Evolutionary conservation across 2,797 vertebrate species (phyloP).

Genomic region (Hydrocynus forskahlii): DNA sequence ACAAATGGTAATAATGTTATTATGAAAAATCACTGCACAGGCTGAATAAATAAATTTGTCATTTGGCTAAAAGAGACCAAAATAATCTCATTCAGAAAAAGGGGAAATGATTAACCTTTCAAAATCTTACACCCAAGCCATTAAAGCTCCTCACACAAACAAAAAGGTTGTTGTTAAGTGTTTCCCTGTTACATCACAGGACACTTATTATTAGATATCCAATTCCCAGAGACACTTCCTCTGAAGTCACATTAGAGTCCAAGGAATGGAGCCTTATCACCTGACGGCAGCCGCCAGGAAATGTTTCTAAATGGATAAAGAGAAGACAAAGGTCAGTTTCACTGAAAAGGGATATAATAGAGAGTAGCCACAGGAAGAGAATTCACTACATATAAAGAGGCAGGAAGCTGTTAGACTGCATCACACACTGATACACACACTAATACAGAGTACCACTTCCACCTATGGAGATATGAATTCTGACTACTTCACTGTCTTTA

Average conservation of each 20-base stretch:
- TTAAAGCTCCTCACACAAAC: constrained; percentile 1
- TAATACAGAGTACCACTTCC: not conserved
- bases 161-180: not conserved
- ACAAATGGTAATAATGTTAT: not conserved
- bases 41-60: not conserved
- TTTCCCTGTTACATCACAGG: constrained; percentile 35
- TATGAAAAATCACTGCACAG: not conserved
- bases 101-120: not conserved
- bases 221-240: constrained; percentile 26
- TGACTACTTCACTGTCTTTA: not conserved
- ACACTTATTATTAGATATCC: constrained; percentile 36
- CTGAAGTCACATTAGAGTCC: constrained; percentile 17
- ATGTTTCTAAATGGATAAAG: constrained; percentile 7
- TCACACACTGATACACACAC: not conserved
- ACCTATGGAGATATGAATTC: not conserved
- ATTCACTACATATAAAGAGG: not conserved
- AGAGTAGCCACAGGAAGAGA: not conserved
- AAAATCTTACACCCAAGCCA: not conserved
- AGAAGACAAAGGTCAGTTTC: constrained; percentile 28
- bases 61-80: not conserved
- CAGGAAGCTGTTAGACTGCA: constrained; percentile 6
- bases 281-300: constrained; percentile 30
- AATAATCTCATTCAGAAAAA: not conserved
- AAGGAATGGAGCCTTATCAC: not conserved
- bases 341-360: constrained; percentile 9